These are phyloP conservation scores for Papilio polytes DNA, from an alignment of 1,140 invertebrate genomes.

Conservation along the genomic window DNA sequence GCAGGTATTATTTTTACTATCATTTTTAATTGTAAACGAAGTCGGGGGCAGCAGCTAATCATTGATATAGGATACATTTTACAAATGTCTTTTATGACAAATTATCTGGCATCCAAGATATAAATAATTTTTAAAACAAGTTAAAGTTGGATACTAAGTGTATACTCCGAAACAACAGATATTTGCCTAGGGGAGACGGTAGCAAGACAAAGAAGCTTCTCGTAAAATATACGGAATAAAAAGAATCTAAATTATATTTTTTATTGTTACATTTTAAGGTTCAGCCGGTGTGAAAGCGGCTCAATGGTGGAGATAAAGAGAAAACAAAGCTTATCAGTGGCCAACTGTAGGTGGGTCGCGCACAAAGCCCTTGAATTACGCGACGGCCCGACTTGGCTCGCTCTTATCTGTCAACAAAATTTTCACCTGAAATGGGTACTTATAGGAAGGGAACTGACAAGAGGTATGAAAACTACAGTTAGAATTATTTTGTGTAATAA, in stretches of 20 bases:
- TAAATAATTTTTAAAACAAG: not conserved
- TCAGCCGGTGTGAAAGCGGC: slow-evolving; percentile 50
- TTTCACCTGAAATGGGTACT: slow-evolving; percentile 55
- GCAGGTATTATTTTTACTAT: no score
- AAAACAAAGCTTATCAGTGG: slow-evolving; percentile 70
- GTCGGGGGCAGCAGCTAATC: no score
- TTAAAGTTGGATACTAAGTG: not conserved
- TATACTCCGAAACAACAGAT: not conserved
- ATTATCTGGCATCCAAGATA: no score
- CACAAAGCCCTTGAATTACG: slow-evolving; percentile 65
- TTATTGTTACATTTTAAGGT: slow-evolving; percentile 54
- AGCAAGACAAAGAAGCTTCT: slow-evolving; percentile 8
- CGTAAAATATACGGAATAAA: not conserved
- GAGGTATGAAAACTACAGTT: slow-evolving; percentile 36
- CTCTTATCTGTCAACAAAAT: slow-evolving; percentile 75
- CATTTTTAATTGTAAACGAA: no score
- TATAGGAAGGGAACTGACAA: slow-evolving; percentile 52
- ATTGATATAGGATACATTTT: no score
- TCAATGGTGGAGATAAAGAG: slow-evolving; percentile 62
- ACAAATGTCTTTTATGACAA: no score
- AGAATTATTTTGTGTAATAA: slow-evolving; percentile 15
- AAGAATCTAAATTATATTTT: slow-evolving; percentile 27
- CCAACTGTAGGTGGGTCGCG: slow-evolving; percentile 59
- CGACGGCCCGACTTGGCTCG: slow-evolving; percentile 60
- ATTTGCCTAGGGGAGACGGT: not conserved